Evolutionary conservation across 2,888 invertebrate genomes (phyloP), one percentile per base, ranked within the genome.

Genomic region (Diadromus collaris): DNA sequence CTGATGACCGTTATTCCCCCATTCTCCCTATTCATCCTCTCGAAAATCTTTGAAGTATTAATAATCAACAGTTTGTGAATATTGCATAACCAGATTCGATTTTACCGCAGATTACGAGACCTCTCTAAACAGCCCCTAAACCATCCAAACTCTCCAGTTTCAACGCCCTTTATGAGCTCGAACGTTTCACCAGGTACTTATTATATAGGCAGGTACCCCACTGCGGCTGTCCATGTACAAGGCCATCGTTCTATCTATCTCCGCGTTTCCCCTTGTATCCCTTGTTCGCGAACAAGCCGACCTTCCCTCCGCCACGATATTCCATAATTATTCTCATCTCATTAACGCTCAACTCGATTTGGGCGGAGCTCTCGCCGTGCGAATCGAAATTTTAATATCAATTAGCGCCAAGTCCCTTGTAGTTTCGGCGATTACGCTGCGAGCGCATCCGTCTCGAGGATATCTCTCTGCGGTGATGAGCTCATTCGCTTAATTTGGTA

Each of bases 371-470:
- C 24, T 60, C 48, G 24, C 38, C 44, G 29, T 71, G 67, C 74
- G 83, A 84, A 83, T 83, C 83, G 63, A 81, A 77, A 82, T 79
- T 80, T 84, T 84, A 85, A 85, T 84, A 82, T 84, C 82, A 81
- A 81, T 85, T 84, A 84, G 56, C 46, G 29, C 72, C 74, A 60
- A 78, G 73, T 67, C 67, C 46, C 54, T 69, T 21, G 76, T 34
- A 58, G 32, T 67, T 74, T 72, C 38, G 41, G 51, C 41, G 51
- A n/a, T 41, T 21, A 64, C 61, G 41, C 38, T 13, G 41, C 38
- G 24, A 24, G 2, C 21, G 13, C 38, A 32, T 65, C 60, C 60
- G 29, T 41, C 63, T 41, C 32, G 27, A 46, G 27, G 54, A 58
- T 29, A 54, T 34, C 67, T 38, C 68, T 48, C 29, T 63, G 61